phyloP scores from a whole-genome alignment of 23 tunicate species.

The Trididemnum miniatum region DNA sequence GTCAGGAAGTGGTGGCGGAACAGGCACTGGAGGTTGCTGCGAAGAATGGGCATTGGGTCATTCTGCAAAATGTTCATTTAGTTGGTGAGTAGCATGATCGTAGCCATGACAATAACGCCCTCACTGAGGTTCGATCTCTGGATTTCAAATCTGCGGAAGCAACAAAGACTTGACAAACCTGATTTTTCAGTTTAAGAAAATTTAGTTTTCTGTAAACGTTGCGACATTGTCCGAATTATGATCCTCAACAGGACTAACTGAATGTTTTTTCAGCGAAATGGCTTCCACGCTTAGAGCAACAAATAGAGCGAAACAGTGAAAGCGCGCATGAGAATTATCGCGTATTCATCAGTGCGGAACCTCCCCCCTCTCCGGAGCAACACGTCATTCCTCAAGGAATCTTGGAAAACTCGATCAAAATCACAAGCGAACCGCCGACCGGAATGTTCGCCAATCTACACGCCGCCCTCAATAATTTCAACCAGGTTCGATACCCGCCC shows the following conservation, averaged over 20 bases:
- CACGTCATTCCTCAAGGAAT: slow-evolving; percentile 93
- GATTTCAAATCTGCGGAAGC: no score
- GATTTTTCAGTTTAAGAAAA: no score
- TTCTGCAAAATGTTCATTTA: slow-evolving; percentile 84
- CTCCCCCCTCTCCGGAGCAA: slow-evolving; percentile 63
- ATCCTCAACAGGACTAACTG: no score
- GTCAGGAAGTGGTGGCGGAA: slow-evolving; percentile 91
- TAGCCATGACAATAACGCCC: no score
- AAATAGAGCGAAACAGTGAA: slow-evolving; percentile 58
- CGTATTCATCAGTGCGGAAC: slow-evolving; percentile 91
- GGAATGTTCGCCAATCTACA: slow-evolving; percentile 89
- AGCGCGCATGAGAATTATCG: slow-evolving; percentile 81
- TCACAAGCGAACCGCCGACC: slow-evolving; percentile 92
- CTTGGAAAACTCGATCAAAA: slow-evolving; percentile 86
- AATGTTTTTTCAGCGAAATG: slow-evolving; percentile 82
- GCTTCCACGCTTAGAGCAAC: slow-evolving; percentile 78
- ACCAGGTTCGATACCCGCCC: slow-evolving; percentile 71
- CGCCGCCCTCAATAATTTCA: slow-evolving; percentile 85
- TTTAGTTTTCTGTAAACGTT: no score
- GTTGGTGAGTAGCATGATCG: slow-evolving; percentile 79
- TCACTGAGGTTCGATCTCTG: no score
- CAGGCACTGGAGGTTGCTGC: slow-evolving; percentile 76
- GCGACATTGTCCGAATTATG: no score
- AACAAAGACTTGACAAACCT: no score
- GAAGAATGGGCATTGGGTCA: slow-evolving; percentile 84